phyloP scores from a whole-genome alignment of 2,113 vertebrate species.

The Dolichotis patagonum region DNA sequence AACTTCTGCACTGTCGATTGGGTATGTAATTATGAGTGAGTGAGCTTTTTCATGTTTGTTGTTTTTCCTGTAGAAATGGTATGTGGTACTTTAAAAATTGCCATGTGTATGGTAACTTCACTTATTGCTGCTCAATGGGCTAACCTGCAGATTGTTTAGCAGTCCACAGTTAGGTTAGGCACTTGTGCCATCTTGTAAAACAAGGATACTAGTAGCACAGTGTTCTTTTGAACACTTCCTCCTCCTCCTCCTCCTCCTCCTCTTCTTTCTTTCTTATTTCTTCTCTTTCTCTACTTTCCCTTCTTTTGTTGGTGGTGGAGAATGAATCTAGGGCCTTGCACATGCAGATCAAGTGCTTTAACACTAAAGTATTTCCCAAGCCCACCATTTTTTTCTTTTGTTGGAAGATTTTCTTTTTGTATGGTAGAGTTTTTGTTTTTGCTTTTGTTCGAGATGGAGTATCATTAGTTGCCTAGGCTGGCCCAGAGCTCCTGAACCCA shows the following conservation, averaged over 20 bases:
- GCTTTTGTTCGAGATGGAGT: background rate
- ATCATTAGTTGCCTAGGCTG: background rate
- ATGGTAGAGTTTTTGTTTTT: background rate
- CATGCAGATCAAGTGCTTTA: background rate
- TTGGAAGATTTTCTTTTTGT: background rate
- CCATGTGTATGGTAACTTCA: background rate
- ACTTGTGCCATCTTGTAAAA: background rate
- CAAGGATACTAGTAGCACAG: background rate
- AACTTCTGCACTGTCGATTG: slow-evolving; percentile 99
- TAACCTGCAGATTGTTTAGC: background rate
- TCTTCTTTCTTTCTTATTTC: background rate
- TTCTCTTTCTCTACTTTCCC: background rate
- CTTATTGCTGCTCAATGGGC: background rate
- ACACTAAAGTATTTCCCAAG: background rate
- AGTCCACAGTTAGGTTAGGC: background rate
- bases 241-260: background rate
- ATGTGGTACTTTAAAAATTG: background rate
- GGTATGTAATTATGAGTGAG: slow-evolving; percentile 86
- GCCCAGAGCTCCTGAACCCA: background rate
- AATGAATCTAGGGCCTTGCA: background rate
- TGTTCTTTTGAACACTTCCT: background rate
- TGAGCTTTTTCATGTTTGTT: background rate
- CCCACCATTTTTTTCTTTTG: background rate
- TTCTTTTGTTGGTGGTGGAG: background rate
- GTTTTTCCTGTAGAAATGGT: background rate